Percentiles rank a stretch among this genome's conserved stretches.
These are phyloP conservation scores for Ephestia elutella DNA, from an alignment of 1,140 invertebrate genomes.

Conservation along the genomic window DNA sequence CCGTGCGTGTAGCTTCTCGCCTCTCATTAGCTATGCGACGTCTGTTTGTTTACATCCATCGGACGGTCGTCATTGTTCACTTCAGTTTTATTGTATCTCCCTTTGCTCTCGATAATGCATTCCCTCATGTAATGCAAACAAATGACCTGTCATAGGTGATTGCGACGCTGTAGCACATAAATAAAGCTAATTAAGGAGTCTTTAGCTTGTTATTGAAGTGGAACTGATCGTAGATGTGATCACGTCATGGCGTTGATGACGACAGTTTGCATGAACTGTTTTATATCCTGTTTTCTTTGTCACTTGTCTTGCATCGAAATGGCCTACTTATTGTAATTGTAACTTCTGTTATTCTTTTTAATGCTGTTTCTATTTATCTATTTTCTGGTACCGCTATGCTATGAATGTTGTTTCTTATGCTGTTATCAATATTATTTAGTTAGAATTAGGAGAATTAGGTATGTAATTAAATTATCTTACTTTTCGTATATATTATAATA, in stretches of 20 bases:
- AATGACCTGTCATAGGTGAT: slow-evolving; percentile 12
- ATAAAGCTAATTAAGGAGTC: not conserved
- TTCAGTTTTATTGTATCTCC: slow-evolving; percentile 39
- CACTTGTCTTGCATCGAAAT: too few species aligned
- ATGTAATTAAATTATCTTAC: too few species aligned
- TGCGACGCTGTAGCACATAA: not conserved
- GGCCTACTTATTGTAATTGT: too few species aligned
- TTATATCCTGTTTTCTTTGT: not conserved
- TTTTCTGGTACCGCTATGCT: too few species aligned
- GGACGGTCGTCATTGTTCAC: slow-evolving; percentile 43
- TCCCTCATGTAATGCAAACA: slow-evolving; percentile 24
- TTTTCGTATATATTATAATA: too few species aligned
- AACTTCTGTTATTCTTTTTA: too few species aligned
- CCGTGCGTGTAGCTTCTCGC: slow-evolving; percentile 33
- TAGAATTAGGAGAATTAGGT: too few species aligned
- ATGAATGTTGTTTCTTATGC: too few species aligned
- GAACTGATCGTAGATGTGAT: not conserved
- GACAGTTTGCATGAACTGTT: not conserved
- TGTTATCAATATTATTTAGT: too few species aligned
- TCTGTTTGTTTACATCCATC: slow-evolving; percentile 24
- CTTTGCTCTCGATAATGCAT: slow-evolving; percentile 35
- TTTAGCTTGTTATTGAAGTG: not conserved
- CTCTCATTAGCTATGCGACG: slow-evolving; percentile 55
- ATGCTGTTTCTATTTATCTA: too few species aligned
- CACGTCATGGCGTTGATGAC: not conserved